Base-by-base conservation (phyloP, 2,888 invertebrate species). In the Drosophila paramelanica region DNA sequence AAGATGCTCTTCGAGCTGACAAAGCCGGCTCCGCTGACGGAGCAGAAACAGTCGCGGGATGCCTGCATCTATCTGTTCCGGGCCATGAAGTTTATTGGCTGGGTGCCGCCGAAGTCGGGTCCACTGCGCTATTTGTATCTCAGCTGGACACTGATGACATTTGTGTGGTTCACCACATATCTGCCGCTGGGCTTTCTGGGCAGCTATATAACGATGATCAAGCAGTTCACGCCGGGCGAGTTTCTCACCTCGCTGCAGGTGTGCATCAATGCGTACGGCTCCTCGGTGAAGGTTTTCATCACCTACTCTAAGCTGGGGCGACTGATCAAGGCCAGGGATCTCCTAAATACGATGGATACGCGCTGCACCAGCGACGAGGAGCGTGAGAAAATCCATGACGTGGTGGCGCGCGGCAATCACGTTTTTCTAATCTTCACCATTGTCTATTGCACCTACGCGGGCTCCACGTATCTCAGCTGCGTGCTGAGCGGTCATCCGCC, bases 191-290 rank as follows among this genome's bases (percentile, higher is more conserved):
- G 70, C 0, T 81, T 87, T 13, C 59, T 83, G 0, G 69, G 73
- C 14, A 88, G 83, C 56, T 89, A 81, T 13, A 56, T 77, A 20
- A 79, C 73, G 2, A 69, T 76, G 27, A 77, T 81, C 5, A 81
- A 71, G 31, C 20, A 56, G 14, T 89, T 89, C 43, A 47, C 73
- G 7, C 83, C 88, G 0, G 81, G 82, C 5, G 80, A 80, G 31
- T 89, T 90, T 25, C 70, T 90, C 0, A 87, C 90, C 8, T 90
- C 90, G 1, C 67, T 90, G 31, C 88, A 89, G 64, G 76, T 78
- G 17, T 75, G 79, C 61, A 59, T 90, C 23, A 90, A 90, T 45
- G 76, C 77, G 0, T 73, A 77, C 7, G 89, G 90, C 1, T 81
- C 83, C n/a, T 80, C 79, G 1, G 64, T 79, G 0, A 90, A 90